Evolutionary conservation across 1,140 invertebrate genomes (phyloP).

Genomic region (Matsumurasca onukii): DNA sequence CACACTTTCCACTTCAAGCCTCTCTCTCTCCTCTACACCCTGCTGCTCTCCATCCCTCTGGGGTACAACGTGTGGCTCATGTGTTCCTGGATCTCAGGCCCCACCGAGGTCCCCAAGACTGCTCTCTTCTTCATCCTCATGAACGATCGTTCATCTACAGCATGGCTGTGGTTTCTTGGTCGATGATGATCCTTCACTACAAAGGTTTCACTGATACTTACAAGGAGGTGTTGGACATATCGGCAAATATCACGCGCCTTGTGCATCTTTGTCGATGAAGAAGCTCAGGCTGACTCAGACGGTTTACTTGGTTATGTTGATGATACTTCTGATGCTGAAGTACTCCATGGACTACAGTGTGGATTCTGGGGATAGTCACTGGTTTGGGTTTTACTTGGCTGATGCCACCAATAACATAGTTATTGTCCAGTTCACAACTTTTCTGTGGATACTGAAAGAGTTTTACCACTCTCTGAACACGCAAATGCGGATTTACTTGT

Average conservation of each 20-base stretch:
- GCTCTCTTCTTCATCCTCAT: constrained; percentile 4
- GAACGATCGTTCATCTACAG: constrained; percentile 3
- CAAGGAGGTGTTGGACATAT: background rate
- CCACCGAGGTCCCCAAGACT: background rate
- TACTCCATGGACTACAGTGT: background rate
- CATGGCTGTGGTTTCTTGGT: background rate
- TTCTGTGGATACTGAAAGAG: constrained; percentile 5
- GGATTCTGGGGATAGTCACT: constrained; percentile 5
- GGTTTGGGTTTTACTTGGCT: constrained; percentile 7
- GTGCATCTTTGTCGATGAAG: background rate
- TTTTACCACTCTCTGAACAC: background rate
- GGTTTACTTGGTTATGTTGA: background rate
- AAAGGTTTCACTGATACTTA: background rate
- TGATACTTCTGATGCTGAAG: background rate
- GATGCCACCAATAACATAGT: background rate
- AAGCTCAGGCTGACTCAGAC: background rate
- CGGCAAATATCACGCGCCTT: background rate
- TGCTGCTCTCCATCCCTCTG: background rate
- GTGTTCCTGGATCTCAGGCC: background rate
- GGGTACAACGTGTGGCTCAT: background rate
- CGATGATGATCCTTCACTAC: background rate
- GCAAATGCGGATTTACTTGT: background rate
- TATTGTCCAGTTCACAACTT: background rate
- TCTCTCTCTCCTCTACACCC: background rate
- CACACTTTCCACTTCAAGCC: background rate